phyloP scores from a whole-genome alignment of 2,113 vertebrate genomes.

The Haplotaxodon microlepis region DNA sequence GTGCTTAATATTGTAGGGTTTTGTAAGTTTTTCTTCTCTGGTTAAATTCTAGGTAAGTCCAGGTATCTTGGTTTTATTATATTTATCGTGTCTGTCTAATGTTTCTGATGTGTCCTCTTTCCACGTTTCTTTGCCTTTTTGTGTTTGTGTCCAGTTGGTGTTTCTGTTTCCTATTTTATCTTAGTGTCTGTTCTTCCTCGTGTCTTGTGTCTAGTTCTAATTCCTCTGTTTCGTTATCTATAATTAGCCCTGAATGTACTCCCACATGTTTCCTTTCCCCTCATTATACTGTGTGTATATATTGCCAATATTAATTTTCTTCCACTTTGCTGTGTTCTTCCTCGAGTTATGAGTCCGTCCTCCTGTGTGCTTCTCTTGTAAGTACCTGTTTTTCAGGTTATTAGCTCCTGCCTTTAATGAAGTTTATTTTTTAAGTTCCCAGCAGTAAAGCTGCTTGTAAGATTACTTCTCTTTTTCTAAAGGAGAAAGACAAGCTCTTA shows the following conservation, averaged over 20 bases:
- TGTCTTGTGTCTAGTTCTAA: background rate
- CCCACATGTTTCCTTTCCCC: background rate
- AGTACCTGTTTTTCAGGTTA: background rate
- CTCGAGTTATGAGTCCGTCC: fast-evolving
- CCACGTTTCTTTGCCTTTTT: background rate
- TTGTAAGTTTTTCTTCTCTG: background rate
- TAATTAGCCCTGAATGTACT: background rate
- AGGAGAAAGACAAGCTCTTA: background rate
- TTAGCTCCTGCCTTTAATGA: background rate
- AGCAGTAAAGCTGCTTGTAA: background rate
- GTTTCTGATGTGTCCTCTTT: background rate
- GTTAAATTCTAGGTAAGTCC: background rate
- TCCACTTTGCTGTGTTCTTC: background rate
- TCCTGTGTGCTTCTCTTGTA: background rate
- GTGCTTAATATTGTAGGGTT: background rate
- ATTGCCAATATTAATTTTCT: background rate
- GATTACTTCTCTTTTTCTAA: background rate
- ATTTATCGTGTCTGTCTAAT: background rate
- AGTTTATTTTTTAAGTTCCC: background rate
- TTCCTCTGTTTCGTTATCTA: background rate
- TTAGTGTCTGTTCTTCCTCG: background rate
- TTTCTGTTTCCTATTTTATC: fast-evolving
- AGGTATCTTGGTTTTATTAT: background rate
- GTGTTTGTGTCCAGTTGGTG: background rate
- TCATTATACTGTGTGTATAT: background rate